phyloP scores from a whole-genome alignment of 2,113 vertebrate species.

The Piprites chloris region DNA sequence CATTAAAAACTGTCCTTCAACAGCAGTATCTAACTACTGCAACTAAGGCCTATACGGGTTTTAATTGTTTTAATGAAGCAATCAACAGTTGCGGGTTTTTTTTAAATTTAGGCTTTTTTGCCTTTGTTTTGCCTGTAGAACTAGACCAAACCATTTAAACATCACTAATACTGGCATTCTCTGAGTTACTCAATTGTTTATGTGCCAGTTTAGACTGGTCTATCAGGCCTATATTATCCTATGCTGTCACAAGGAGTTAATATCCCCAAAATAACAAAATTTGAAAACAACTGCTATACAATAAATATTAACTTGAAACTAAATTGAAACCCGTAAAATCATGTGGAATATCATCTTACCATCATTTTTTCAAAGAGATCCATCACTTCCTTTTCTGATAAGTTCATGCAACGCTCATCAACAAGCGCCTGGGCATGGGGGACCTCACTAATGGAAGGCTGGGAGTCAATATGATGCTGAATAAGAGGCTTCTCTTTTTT shows the following conservation, averaged over 20 bases:
- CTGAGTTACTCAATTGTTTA: neutral
- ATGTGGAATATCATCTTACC: conserved; percentile 74
- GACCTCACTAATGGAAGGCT: conserved; percentile 80
- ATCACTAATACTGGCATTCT: neutral
- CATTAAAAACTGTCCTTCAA: neutral
- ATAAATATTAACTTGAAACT: neutral
- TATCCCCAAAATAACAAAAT: neutral
- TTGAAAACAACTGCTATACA: neutral
- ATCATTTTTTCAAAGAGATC: conserved; percentile 99
- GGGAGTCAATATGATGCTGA: conserved; percentile 91
- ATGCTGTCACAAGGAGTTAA: neutral
- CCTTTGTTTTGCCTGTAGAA: neutral
- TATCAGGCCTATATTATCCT: neutral
- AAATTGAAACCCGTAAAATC: neutral
- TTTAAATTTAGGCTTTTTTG: neutral
- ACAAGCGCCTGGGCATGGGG: conserved; percentile 86
- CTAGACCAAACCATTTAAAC: neutral
- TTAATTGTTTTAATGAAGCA: neutral
- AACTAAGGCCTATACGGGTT: neutral
- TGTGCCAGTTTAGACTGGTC: neutral
- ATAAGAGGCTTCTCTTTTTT: conserved; percentile 94
- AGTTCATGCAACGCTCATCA: conserved; percentile 90
- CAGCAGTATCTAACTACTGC: neutral
- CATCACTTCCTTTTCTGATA: conserved; percentile 96
- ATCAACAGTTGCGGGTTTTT: no score